Evolutionary conservation across 2,888 invertebrate species (phyloP).

Genomic region (Himalopsyche anomala): DNA sequence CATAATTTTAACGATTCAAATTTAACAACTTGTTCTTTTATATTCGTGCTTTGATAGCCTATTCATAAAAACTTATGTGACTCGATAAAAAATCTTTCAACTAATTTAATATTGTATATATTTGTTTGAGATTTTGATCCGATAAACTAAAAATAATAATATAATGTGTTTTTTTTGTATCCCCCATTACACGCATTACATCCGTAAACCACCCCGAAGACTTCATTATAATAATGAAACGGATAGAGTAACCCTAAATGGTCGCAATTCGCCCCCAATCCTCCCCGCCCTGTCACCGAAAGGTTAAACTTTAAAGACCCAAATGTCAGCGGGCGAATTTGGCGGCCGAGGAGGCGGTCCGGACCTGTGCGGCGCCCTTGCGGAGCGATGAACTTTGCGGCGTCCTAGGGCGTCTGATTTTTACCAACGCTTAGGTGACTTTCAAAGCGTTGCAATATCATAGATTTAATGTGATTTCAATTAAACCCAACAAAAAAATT

Average conservation of each 20-base stretch:
- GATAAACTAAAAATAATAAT: background rate
- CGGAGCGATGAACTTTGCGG: slow-evolving; percentile 46
- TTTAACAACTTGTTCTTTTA: no score
- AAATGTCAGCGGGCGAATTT: slow-evolving; percentile 57
- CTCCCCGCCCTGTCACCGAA: slow-evolving; percentile 56
- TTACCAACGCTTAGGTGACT: background rate
- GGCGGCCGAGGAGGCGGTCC: slow-evolving; percentile 40
- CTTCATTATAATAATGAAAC: slow-evolving; percentile 64
- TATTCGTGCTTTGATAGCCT: no score
- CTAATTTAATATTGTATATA: no score
- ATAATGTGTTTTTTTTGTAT: background rate
- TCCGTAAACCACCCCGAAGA: slow-evolving; percentile 46
- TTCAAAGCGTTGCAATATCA: no score
- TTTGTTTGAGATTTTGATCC: no score
- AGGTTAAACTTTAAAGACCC: slow-evolving; percentile 64
- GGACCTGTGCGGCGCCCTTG: slow-evolving; percentile 8
- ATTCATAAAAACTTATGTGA: no score
- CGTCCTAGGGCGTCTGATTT: slow-evolving; percentile 3
- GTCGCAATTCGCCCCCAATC: slow-evolving; percentile 56
- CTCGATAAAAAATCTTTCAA: no score
- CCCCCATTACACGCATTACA: slow-evolving; percentile 60
- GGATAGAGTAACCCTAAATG: slow-evolving; percentile 62
- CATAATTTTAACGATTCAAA: no score
- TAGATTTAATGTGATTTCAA: no score
- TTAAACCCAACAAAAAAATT: no score